Conservation (phyloP, 2,888 invertebrate species). For the Aphidius colemani region DNA sequence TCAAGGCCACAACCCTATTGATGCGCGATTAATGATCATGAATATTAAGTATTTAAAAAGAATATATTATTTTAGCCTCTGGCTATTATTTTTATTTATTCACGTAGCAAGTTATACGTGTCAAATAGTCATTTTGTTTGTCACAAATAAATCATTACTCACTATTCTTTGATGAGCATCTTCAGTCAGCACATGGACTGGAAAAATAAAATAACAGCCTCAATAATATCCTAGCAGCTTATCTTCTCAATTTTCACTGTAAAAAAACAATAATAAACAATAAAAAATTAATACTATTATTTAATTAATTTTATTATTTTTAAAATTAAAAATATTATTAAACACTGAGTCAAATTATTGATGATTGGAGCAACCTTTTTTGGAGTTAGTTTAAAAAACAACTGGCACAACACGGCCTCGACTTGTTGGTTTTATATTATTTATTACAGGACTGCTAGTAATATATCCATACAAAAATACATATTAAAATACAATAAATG, state of each 20-base stretch:
- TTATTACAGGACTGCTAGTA: slow-evolving; percentile 2
- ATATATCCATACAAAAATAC: slow-evolving; percentile 10
- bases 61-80: too few relatives aligned
- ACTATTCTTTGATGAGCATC: slow-evolving; percentile 60
- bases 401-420: too few relatives aligned
- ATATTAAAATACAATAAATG: slow-evolving; percentile 1
- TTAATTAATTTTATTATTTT: too few relatives aligned
- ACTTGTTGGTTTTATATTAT: not conserved
- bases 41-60: not conserved
- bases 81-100: not conserved
- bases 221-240: not conserved
- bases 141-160: slow-evolving; percentile 37
- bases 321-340: too few relatives aligned
- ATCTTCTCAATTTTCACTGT: not conserved
- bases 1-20: not conserved
- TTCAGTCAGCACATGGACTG: slow-evolving; percentile 49
- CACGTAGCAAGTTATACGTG: slow-evolving; percentile 8
- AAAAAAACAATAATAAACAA: too few relatives aligned
- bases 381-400: too few relatives aligned
- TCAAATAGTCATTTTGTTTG: not conserved
- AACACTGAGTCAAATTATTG: too few relatives aligned
- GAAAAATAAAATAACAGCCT: slow-evolving; percentile 16
- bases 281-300: too few relatives aligned
- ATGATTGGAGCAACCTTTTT: too few relatives aligned
- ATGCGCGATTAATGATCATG: not conserved